Percentiles rank a stretch among this genome's conserved stretches.
Evolutionary conservation across 2,797 vertebrate genomes (phyloP).

Genomic region (Platalea minor): DNA sequence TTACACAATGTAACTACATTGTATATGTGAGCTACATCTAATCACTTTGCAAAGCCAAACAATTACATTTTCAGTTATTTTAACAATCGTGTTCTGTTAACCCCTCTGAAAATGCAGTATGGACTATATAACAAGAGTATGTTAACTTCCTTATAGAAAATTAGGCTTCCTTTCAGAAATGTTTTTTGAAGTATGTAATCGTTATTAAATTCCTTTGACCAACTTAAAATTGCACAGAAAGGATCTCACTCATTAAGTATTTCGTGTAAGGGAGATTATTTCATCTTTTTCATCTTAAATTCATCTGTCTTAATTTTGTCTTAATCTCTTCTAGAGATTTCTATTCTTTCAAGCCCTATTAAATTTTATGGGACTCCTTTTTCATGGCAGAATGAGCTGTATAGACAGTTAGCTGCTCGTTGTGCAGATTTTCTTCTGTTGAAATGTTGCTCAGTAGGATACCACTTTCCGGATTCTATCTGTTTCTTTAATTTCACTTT

Average conservation of each 20-base stretch:
- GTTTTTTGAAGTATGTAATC: background rate
- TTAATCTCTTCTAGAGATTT: background rate
- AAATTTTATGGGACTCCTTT: background rate
- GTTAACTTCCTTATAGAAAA: background rate
- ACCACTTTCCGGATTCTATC: background rate
- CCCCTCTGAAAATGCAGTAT: background rate
- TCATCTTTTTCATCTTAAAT: background rate
- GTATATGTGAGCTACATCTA: background rate
- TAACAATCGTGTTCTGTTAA: background rate
- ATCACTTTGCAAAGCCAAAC: background rate
- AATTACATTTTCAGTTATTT: background rate
- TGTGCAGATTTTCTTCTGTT: background rate
- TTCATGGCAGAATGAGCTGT: background rate
- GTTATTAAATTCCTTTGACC: conserved; percentile 10
- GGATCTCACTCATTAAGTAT: background rate
- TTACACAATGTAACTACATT: background rate
- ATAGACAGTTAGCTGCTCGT: background rate
- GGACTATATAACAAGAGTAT: background rate
- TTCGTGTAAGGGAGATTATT: background rate
- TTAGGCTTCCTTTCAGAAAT: background rate
- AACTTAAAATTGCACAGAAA: conserved; percentile 4
- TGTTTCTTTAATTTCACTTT: background rate
- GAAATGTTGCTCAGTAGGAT: conserved; percentile 12
- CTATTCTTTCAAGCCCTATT: background rate
- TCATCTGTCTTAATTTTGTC: background rate